Evolutionary conservation across 2,113 vertebrate species (phyloP).

Genomic region (Ornithorhynchus anatinus): DNA sequence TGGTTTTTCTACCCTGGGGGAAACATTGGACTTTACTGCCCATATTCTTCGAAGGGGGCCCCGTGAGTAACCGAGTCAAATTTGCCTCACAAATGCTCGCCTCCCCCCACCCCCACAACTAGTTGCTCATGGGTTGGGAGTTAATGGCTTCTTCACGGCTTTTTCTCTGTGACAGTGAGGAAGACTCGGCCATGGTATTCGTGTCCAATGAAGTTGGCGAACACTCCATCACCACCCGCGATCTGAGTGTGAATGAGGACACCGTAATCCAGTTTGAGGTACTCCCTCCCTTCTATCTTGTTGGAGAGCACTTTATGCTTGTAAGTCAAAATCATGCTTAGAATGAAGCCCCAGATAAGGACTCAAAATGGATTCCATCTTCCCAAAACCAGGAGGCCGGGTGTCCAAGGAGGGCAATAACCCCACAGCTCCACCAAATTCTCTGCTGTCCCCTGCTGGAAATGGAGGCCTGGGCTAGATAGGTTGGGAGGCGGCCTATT

Average conservation of each 20-base stretch:
- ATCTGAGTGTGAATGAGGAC: slow-evolving; percentile 94
- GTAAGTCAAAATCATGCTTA: no score
- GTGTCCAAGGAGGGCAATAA: no score
- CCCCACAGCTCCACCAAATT: no score
- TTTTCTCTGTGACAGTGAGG: slow-evolving; percentile 77
- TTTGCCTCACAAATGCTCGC: no score
- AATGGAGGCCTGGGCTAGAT: no score
- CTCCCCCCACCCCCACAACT: not conserved
- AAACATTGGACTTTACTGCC: slow-evolving; percentile 94
- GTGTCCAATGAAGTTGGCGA: slow-evolving; percentile 94
- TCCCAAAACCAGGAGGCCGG: no score
- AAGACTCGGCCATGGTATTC: slow-evolving; percentile 97
- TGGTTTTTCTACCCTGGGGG: slow-evolving; percentile 98
- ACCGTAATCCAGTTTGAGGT: slow-evolving; percentile 98
- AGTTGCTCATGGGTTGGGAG: not conserved
- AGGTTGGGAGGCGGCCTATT: no score
- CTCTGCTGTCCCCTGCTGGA: no score
- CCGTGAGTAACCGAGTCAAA: slow-evolving; percentile 77
- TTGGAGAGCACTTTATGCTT: not conserved
- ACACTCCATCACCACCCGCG: slow-evolving; percentile 93
- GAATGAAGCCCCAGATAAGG: no score
- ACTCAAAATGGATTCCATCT: no score
- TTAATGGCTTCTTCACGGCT: not conserved
- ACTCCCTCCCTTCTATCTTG: slow-evolving; percentile 39
- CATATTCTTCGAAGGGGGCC: slow-evolving; percentile 89